A percentile compares a stretch with the other conserved stretches of the same genome.
Conservation (phyloP, 2,113 vertebrate species). For the Sphaerodactylus townsendi region DNA sequence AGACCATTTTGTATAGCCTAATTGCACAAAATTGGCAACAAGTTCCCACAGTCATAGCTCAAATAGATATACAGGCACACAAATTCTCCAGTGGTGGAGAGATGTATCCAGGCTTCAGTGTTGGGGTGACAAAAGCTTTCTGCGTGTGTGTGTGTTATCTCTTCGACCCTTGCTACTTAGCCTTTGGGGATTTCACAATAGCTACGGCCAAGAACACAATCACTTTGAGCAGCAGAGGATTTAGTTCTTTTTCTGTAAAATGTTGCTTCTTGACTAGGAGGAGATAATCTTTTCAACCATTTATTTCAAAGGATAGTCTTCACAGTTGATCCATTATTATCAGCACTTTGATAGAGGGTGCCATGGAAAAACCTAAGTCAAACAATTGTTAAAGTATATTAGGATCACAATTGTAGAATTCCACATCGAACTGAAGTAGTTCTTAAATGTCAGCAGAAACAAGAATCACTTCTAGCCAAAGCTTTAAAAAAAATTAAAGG, state of each 20-base stretch:
- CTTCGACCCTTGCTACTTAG: slow-evolving; percentile 33
- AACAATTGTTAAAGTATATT: slow-evolving; percentile 11
- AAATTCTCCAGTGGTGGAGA: slow-evolving; percentile 55
- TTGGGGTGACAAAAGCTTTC: slow-evolving; percentile 55
- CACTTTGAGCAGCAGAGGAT: background rate
- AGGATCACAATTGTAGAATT: background rate
- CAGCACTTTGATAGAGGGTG: background rate
- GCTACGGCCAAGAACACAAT: background rate
- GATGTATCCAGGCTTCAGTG: slow-evolving; percentile 66
- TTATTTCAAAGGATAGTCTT: slow-evolving; percentile 16
- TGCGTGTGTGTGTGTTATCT: slow-evolving; percentile 5
- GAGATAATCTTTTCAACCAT: slow-evolving; percentile 28
- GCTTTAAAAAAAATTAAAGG: background rate
- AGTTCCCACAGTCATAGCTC: slow-evolving; percentile 64
- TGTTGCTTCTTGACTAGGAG: slow-evolving; percentile 10
- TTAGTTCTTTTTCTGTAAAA: slow-evolving; percentile 13
- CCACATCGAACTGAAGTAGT: background rate
- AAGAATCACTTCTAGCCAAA: background rate
- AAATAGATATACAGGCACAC: slow-evolving; percentile 59
- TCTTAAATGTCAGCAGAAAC: slow-evolving; percentile 10
- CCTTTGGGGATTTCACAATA: slow-evolving; percentile 24
- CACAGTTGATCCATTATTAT: slow-evolving; percentile 18
- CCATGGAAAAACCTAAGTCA: background rate
- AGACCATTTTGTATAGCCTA: slow-evolving; percentile 75
- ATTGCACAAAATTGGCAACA: slow-evolving; percentile 73